Conservation (phyloP, 2,113 vertebrate species). For the Alexandromys fortis region DNA sequence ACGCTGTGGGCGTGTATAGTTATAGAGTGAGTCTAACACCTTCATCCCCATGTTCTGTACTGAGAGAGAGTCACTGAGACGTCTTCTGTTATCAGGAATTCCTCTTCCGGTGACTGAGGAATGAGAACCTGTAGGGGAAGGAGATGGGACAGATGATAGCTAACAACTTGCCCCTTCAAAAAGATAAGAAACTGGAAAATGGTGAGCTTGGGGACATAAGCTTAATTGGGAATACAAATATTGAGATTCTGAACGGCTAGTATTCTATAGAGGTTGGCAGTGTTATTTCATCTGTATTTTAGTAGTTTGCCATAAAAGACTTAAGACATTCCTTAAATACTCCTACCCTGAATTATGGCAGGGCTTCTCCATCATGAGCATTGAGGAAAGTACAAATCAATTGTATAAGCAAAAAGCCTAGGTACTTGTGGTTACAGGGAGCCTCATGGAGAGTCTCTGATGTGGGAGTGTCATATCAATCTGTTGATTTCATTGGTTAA, state of each 20-base stretch:
- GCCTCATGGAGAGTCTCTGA: neutral
- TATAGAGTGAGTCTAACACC: too few relatives aligned
- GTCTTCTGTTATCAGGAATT: neutral
- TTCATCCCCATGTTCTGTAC: neutral
- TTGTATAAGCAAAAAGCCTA: neutral
- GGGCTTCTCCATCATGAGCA: neutral
- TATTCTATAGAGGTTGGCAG: too few relatives aligned
- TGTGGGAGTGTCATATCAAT: too few relatives aligned
- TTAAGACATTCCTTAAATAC: neutral
- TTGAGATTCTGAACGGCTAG: too few relatives aligned
- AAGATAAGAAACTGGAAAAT: neutral
- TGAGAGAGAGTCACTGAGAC: neutral
- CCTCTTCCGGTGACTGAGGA: neutral
- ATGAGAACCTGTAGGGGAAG: neutral
- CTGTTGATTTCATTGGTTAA: too few relatives aligned
- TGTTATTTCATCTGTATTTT: too few relatives aligned
- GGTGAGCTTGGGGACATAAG: neutral
- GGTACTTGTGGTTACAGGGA: neutral
- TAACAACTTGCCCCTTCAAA: neutral
- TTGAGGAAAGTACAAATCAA: neutral
- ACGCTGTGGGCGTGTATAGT: neutral
- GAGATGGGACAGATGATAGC: fast-evolving
- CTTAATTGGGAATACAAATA: too few relatives aligned
- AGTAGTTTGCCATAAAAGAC: too few relatives aligned
- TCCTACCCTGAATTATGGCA: neutral